These are phyloP conservation scores for Dipus sagitta DNA, from an alignment of 2,797 vertebrate genomes.

Conservation along the genomic window DNA sequence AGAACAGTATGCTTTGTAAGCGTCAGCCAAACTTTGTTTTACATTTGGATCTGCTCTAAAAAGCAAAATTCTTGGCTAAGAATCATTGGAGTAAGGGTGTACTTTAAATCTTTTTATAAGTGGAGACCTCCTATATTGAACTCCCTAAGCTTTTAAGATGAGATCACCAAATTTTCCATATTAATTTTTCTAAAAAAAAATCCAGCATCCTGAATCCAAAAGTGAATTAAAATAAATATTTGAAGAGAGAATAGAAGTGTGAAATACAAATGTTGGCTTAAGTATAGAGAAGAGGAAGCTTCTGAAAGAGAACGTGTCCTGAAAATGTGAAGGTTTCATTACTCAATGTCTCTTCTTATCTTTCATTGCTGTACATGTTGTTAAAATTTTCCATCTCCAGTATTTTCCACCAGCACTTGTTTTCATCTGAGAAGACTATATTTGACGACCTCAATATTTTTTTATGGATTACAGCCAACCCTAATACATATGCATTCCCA, in stretches of 20 bases:
- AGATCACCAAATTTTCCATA: slow-evolving; percentile 71
- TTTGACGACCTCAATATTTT: background rate
- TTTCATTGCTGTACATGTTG: slow-evolving; percentile 33
- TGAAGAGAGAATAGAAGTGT: slow-evolving; percentile 43
- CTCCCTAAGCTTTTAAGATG: slow-evolving; percentile 50
- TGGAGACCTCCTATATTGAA: slow-evolving; percentile 56
- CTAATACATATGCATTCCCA: background rate
- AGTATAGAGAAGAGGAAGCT: background rate
- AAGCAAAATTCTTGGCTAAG: slow-evolving; percentile 68
- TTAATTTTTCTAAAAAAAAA: slow-evolving; percentile 46
- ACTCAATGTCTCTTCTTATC: slow-evolving; percentile 17
- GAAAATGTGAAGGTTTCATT: slow-evolving; percentile 25
- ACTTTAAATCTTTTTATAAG: slow-evolving; percentile 64
- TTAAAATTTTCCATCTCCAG: slow-evolving; percentile 13
- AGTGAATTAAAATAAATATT: slow-evolving; percentile 65
- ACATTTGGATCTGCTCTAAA: slow-evolving; percentile 75
- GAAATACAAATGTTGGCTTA: slow-evolving; percentile 21
- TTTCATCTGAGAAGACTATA: slow-evolving; percentile 7
- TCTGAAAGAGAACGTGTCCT: slow-evolving; percentile 46
- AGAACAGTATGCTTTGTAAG: slow-evolving; percentile 64
- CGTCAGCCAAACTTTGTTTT: slow-evolving; percentile 64
- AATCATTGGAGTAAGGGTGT: slow-evolving; percentile 23
- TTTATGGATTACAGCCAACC: background rate
- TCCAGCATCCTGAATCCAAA: slow-evolving; percentile 37
- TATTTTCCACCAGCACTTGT: background rate